Conservation (phyloP, 2,888 invertebrate species). For the Achlya flavicornis region DNA sequence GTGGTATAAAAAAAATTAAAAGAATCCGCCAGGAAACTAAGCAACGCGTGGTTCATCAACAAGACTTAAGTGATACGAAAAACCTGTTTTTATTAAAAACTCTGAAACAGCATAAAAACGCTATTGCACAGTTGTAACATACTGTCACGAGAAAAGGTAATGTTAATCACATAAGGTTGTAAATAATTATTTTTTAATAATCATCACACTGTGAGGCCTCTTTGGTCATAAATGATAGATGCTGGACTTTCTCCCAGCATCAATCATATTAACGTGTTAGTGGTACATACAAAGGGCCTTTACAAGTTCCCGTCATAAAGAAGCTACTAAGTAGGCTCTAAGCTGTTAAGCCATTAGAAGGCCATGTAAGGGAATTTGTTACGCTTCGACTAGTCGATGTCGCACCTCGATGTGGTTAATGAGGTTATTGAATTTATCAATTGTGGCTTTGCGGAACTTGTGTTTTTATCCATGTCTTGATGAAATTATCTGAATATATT, state of each 20-base stretch:
- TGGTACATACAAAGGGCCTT: conserved; percentile 40
- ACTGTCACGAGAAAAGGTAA: neutral
- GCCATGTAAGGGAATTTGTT: conserved; percentile 35
- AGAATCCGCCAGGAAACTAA: too few species aligned
- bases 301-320: conserved; percentile 19
- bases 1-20: too few species aligned
- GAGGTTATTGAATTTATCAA: conserved; percentile 7
- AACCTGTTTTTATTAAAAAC: neutral
- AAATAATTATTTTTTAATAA: conserved; percentile 4
- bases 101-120: neutral
- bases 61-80: too few species aligned
- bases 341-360: conserved; percentile 38
- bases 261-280: conserved; percentile 37
- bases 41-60: too few species aligned
- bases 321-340: conserved; percentile 26
- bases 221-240: conserved; percentile 31
- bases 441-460: neutral
- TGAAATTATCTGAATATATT: too few species aligned
- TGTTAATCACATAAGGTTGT: neutral
- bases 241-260: conserved; percentile 44
- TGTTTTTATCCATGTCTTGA: neutral
- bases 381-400: conserved; percentile 23
- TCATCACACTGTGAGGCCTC: conserved; percentile 21
- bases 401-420: conserved; percentile 12
- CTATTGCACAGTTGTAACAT: neutral